These are phyloP conservation scores for Pocillopora meandrina DNA, from an alignment of 92 coral and sea anemone genomes.

Conservation along the genomic window DNA sequence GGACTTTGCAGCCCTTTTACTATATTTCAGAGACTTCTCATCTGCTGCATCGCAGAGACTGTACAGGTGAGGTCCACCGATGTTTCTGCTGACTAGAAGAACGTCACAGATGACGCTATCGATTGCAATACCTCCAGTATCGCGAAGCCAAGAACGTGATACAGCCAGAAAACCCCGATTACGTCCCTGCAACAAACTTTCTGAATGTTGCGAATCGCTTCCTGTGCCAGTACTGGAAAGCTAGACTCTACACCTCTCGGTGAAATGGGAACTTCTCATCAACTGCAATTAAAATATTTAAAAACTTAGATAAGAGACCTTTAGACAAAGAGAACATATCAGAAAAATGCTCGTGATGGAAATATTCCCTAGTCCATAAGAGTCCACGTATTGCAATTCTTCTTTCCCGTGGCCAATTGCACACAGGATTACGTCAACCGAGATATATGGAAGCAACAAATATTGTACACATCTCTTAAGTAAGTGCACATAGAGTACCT, in stretches of 20 bases:
- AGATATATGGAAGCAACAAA: no score
- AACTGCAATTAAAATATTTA: background rate
- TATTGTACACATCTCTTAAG: no score
- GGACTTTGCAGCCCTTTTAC: background rate
- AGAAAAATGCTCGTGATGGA: background rate
- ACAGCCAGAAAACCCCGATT: background rate
- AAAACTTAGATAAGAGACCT: background rate
- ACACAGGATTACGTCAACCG: no score
- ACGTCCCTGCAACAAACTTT: background rate
- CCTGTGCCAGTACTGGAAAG: background rate
- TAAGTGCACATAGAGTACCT: no score
- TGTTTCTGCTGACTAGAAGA: slow-evolving; percentile 1
- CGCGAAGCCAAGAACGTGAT: background rate
- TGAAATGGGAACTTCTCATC: background rate
- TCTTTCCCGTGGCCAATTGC: no score
- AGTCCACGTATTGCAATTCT: no score
- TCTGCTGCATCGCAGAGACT: background rate
- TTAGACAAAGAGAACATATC: background rate
- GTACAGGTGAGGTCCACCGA: slow-evolving; percentile 16
- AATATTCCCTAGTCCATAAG: no score
- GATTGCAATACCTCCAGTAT: background rate
- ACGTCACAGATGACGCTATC: slow-evolving; percentile 31
- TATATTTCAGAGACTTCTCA: background rate
- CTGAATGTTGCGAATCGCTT: background rate
- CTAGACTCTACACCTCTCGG: background rate